Evolutionary conservation across 1,140 invertebrate species (phyloP).

Genomic region (Nylanderia fulva): DNA sequence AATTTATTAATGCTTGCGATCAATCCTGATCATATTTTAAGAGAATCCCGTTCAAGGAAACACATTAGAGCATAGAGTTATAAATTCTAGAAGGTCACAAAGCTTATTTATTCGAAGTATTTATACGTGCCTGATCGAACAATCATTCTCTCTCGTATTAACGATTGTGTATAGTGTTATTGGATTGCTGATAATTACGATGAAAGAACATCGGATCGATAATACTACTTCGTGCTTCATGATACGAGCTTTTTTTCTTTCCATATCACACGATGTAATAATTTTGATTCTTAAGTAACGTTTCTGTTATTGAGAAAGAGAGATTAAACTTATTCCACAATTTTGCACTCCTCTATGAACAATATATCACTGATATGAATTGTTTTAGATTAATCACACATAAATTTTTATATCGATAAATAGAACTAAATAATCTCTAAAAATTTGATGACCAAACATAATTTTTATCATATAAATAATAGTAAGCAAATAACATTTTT

Average conservation of each 20-base stretch:
- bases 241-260: background rate
- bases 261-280: background rate
- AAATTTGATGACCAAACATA: background rate
- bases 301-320: slow-evolving; percentile 3
- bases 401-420: background rate
- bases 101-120: too few relatives aligned
- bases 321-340: background rate
- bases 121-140: background rate
- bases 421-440: background rate
- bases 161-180: background rate
- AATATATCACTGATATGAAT: background rate
- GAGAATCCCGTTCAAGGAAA: slow-evolving; percentile 37
- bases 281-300: background rate
- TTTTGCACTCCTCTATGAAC: background rate
- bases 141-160: slow-evolving; percentile 19
- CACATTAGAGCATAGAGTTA: background rate
- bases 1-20: background rate
- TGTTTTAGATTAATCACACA: background rate
- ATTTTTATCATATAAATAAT: background rate
- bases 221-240: background rate
- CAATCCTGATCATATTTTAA: slow-evolving; percentile 31
- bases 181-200: slow-evolving; percentile 29
- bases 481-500: background rate
- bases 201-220: slow-evolving; percentile 12
- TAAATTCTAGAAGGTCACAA: slow-evolving; percentile 12